These are phyloP conservation scores for Girardinichthys multiradiatus DNA, from an alignment of 2,113 vertebrate species.

Conservation along the genomic window DNA sequence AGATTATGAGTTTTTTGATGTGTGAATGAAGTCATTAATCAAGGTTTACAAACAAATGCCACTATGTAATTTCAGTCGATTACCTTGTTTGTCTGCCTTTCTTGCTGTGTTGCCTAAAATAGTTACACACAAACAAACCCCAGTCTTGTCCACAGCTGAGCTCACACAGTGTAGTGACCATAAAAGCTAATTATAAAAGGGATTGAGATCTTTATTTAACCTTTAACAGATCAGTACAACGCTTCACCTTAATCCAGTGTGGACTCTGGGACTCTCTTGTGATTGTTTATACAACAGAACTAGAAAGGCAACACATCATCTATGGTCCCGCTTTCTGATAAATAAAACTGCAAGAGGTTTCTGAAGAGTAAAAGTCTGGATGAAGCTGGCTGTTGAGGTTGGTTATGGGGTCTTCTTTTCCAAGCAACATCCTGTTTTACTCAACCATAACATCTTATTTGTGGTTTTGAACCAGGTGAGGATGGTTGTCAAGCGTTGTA, in stretches of 20 bases:
- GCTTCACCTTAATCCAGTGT: conserved; percentile 75
- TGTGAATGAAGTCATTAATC: background rate
- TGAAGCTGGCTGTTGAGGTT: conserved; percentile 5
- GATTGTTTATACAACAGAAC: conserved; percentile 23
- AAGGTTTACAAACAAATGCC: background rate
- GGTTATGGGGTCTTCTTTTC: conserved; percentile 9
- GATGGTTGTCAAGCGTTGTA: conserved; percentile 86
- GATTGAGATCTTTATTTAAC: conserved; percentile 83
- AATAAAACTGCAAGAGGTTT: conserved; percentile 56
- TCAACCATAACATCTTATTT: background rate
- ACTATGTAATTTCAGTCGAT: background rate
- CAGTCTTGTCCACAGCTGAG: conserved; percentile 61
- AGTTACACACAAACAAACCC: conserved; percentile 30
- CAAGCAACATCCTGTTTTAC: conserved; percentile 3
- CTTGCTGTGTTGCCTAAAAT: conserved; percentile 8
- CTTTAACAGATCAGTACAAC: conserved; percentile 72
- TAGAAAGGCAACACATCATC: conserved; percentile 14
- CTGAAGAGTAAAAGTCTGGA: conserved; percentile 24
- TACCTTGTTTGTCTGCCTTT: background rate
- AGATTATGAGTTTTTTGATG: background rate
- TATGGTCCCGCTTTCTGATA: conserved; percentile 53
- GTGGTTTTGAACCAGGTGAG: background rate
- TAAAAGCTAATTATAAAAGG: conserved; percentile 77
- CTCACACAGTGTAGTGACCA: conserved; percentile 55
- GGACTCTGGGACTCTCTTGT: conserved; percentile 32